Evolutionary conservation across 2,888 invertebrate species (phyloP), one percentile per base, ranked within the genome.

Genomic region (Sylvicola cinctus): DNA sequence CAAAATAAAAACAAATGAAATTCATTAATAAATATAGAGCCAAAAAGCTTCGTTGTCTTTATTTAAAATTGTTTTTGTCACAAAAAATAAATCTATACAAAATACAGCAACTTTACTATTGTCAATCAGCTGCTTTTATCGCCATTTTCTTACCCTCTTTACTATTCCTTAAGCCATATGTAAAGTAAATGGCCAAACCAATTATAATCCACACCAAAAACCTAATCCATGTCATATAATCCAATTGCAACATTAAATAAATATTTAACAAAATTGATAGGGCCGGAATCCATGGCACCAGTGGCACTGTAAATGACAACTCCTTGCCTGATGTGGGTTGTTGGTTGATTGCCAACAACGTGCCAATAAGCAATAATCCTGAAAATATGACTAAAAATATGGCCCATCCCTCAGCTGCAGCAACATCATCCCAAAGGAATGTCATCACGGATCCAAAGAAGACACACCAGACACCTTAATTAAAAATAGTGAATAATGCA

Each of bases 261-360:
- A 85, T 65, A 50, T 90, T 90, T 29, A 79, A 64, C 43, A 84
- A 66, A 40, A 85, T 75, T 48, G 85, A 85, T 30, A 81, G 46
- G 26, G 74, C 74, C 1, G 88, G 88, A 34, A 88, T 52, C 37
- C 81, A 58, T 2, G 90, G 90, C 1, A 88, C 79, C 12, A 76
- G 55, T 1, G 88, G 88, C 4, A 87, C 76, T 20, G 68, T 70
- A 49, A 77, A 77, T 0, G 69, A 64, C 2, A 75, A 55, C 41
- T 66, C 63, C 48, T 63, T 63, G 27, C 63, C 62, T 0, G 72
- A 70, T 5, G 65, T 65, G 0, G 76, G 76, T 44, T 77, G 76
- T 0, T 65, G 49, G 0, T 64, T 60, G 27, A 77, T 62, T 3
- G 62, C 58, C 35, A 57, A 50, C 4, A 75, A 51, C 3, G 68